Evolutionary conservation across 2,888 invertebrate genomes (phyloP).

Genomic region (Spisula subtruncata): DNA sequence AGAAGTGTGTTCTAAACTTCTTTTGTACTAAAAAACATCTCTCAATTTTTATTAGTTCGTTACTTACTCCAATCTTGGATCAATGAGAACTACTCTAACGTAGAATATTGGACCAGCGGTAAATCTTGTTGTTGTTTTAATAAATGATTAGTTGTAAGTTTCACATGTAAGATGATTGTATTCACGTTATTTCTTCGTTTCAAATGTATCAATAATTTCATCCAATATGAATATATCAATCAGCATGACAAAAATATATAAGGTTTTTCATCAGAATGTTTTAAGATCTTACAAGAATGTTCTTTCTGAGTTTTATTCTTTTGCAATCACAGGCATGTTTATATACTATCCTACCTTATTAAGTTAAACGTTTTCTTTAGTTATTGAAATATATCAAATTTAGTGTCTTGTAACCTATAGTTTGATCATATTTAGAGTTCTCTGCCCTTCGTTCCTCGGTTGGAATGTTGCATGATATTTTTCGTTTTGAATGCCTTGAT

Average conservation of each 20-base stretch:
- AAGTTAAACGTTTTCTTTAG: neutral
- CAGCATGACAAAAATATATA: too few species aligned
- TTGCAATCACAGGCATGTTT: neutral
- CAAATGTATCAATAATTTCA: neutral
- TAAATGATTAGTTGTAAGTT: neutral
- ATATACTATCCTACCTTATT: neutral
- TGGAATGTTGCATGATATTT: neutral
- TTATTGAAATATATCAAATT: neutral
- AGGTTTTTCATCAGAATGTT: neutral
- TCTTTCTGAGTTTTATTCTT: neutral
- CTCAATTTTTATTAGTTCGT: slow-evolving; percentile 47
- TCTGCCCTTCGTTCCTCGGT: neutral
- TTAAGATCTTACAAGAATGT: neutral
- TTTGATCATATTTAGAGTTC: neutral
- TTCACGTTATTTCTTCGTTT: neutral
- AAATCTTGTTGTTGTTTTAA: slow-evolving; percentile 16
- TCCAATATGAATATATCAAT: neutral
- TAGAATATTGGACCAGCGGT: slow-evolving; percentile 55
- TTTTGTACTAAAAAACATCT: too few species aligned
- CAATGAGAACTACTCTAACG: slow-evolving; percentile 40
- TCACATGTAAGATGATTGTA: neutral
- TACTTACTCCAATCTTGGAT: slow-evolving; percentile 69
- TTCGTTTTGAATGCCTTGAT: neutral
- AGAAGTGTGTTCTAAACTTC: too few species aligned
- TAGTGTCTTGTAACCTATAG: neutral